Evolutionary conservation across 1,140 invertebrate species (phyloP), one percentile per base, ranked within the genome.

Genomic region (Drosophila jambulina): DNA sequence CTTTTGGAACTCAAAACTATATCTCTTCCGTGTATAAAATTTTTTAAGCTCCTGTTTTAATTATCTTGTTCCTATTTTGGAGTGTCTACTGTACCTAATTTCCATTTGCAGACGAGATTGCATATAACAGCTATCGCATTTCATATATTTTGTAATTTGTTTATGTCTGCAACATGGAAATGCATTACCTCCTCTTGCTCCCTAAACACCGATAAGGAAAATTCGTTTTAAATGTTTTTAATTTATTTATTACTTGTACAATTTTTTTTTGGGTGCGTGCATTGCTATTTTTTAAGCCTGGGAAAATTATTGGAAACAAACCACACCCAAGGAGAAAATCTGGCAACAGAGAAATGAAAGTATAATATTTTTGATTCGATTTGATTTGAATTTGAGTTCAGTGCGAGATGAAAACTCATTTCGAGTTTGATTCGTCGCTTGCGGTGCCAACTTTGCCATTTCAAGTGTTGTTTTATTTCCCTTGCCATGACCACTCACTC

Each of bases 401-500:
- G 21, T 25, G 62, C 9, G 13, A 15, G 75, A 78, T 68, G 58
- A 34, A 79, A 65, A 61, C 38, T 19, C 49, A 61, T 58, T 74
- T 75, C 19, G 34, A 45, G 5, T 40, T 64, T 67, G 76, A 79
- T 79, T 63, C 57, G 56, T 45, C 17, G 53, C 72, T 74, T 61
- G 63, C 53, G 54, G 54, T 45, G 69, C 69, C 58, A 83, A 83
- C 81, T 83, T 84, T 83, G 81, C 57, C 81, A 76, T 83, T 83
- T 83, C 25, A 46, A 64, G 34, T 72, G 53, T 42, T 29, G 23
- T 15, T 42, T 19, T 48, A 43, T 49, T 49, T 49, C 34, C 19
- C 29, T 3, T 15, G 29, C 43, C 58, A 68, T 27, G 27, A 42
- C 42, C 76, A 56, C 59, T 57, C 61, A 56, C 59, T 57, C 61